Evolutionary conservation across 2,797 vertebrate genomes (phyloP).

Genomic region (Ptychobarbus kaznakovi): DNA sequence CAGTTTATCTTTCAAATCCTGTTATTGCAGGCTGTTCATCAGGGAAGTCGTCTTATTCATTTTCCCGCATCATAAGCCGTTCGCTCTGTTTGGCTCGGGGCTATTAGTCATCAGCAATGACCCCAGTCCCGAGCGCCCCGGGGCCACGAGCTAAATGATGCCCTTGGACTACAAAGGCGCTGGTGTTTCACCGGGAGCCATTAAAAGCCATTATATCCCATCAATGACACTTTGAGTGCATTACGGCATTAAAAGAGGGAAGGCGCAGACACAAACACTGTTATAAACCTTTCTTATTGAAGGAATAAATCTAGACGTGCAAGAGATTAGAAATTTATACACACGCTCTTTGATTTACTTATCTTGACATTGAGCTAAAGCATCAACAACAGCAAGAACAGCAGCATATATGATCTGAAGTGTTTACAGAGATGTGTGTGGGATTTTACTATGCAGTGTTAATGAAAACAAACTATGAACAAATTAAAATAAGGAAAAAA

Average conservation of each 20-base stretch:
- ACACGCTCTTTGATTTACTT: slow-evolving; percentile 34
- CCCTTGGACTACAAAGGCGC: slow-evolving; percentile 52
- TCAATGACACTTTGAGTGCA: slow-evolving; percentile 56
- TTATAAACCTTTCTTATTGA: slow-evolving; percentile 50
- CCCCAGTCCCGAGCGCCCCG: slow-evolving; percentile 40
- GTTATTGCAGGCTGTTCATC: slow-evolving; percentile 56
- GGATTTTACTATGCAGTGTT: not conserved
- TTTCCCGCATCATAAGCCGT: slow-evolving; percentile 38
- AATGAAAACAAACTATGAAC: not conserved
- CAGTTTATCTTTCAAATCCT: slow-evolving; percentile 55
- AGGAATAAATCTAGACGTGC: slow-evolving; percentile 38
- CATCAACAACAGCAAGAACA: slow-evolving; percentile 11
- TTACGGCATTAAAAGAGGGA: slow-evolving; percentile 47
- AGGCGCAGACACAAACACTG: slow-evolving; percentile 47
- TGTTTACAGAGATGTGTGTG: not conserved
- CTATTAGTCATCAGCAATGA: slow-evolving; percentile 57
- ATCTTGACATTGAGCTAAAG: slow-evolving; percentile 14
- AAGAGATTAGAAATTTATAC: slow-evolving; percentile 50
- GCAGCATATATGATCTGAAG: slow-evolving; percentile 19
- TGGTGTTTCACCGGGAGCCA: slow-evolving; percentile 48
- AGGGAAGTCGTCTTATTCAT: slow-evolving; percentile 55
- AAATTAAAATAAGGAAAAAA: not conserved
- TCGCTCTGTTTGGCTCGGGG: slow-evolving; percentile 46
- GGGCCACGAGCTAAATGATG: slow-evolving; percentile 56
- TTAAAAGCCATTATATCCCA: slow-evolving; percentile 57